These are phyloP conservation scores for Hartigia nigra DNA, from an alignment of 2,888 invertebrate species.

Conservation along the genomic window DNA sequence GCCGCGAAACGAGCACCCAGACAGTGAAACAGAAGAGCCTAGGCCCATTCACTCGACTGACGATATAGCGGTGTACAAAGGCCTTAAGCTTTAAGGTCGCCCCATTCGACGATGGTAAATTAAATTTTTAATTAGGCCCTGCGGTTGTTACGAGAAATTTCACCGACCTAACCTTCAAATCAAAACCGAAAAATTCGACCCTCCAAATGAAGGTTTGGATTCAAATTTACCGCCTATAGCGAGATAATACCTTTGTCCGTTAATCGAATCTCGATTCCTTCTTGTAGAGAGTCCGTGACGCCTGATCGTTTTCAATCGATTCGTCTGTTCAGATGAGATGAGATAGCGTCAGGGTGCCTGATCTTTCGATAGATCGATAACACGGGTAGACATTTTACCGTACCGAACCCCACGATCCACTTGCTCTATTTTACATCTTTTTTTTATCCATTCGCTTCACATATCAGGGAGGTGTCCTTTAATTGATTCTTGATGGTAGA, in stretches of 20 bases:
- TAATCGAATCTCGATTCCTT: not conserved
- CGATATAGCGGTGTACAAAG: not conserved
- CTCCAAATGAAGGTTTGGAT: not conserved
- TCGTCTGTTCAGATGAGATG: conserved; percentile 13
- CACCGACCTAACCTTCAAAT: not conserved
- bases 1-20: not conserved
- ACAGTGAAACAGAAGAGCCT: not conserved
- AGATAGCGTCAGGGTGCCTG: not conserved
- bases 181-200: not conserved
- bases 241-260: not conserved
- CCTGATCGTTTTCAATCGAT: conserved; percentile 24
- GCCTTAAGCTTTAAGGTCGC: not conserved
- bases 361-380: not conserved
- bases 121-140: conserved; percentile 25
- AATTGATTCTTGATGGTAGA: not conserved
- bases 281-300: conserved; percentile 19
- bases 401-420: not conserved
- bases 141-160: not conserved
- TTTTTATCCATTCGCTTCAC: not conserved
- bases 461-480: not conserved
- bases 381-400: not conserved
- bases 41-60: not conserved
- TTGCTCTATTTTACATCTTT: not conserved
- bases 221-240: not conserved
- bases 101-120: conserved; percentile 21